Evolutionary conservation across 2,797 vertebrate species (phyloP).

Genomic region (Passerculus sandwichensis): DNA sequence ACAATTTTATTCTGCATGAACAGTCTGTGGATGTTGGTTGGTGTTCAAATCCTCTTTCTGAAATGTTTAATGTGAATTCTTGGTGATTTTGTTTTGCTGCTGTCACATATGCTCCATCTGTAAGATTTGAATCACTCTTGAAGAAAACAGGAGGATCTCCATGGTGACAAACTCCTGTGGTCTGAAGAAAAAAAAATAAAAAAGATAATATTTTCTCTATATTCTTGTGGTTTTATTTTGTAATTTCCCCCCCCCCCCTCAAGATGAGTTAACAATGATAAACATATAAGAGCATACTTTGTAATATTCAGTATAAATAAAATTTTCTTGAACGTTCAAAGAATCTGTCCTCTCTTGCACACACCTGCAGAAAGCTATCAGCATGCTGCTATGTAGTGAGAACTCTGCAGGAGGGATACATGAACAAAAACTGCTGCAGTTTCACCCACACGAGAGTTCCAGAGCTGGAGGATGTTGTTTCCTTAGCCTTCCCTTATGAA

Average conservation of each 20-base stretch:
- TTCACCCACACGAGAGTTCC: neutral
- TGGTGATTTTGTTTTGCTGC: conserved; percentile 45
- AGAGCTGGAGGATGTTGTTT: neutral
- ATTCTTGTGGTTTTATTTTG: conserved; percentile 25
- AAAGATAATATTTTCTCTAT: neutral
- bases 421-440: neutral
- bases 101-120: conserved; percentile 62
- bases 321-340: neutral
- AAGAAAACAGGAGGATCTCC: conserved; percentile 70
- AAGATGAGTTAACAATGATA: neutral
- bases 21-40: neutral
- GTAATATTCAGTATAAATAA: neutral
- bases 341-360: neutral
- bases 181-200: conserved; percentile 14
- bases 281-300: neutral
- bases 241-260: fast-evolving
- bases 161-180: conserved; percentile 64
- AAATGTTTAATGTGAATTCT: conserved; percentile 30
- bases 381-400: neutral
- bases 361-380: neutral
- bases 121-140: conserved; percentile 59
- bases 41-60: conserved; percentile 25
- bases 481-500: neutral
- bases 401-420: neutral
- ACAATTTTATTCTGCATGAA: neutral